Evolutionary conservation across 2,797 vertebrate genomes (phyloP).

Genomic region (Orientallactaga sibirica): DNA sequence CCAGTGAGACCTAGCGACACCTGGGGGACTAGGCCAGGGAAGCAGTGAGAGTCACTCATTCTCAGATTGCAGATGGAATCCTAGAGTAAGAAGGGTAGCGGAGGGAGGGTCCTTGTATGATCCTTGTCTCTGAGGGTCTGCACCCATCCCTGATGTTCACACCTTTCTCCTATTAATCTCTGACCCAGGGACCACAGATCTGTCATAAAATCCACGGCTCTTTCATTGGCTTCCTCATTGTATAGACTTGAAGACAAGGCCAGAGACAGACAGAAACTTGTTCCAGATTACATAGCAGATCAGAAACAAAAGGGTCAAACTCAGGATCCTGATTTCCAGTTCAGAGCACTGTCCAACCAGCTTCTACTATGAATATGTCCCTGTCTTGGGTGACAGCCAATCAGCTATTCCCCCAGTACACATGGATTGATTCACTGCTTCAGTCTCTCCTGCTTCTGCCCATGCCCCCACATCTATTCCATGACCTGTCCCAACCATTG

Average conservation of each 20-base stretch:
- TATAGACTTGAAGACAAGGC: neutral
- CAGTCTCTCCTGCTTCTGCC: conserved; percentile 50
- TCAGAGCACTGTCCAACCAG: neutral
- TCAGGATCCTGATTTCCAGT: conserved; percentile 12
- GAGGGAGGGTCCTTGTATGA: neutral
- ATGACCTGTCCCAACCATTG: conserved; percentile 60
- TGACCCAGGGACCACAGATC: conserved; percentile 2
- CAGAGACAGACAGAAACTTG: conserved; percentile 38
- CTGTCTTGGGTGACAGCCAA: neutral
- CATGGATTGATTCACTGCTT: neutral
- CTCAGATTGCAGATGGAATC: neutral
- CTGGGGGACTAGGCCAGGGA: neutral
- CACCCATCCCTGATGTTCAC: neutral
- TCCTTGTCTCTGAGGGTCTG: neutral
- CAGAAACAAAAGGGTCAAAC: neutral
- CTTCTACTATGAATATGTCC: neutral
- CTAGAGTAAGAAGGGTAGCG: neutral
- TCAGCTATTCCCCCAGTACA: neutral
- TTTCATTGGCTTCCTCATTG: neutral
- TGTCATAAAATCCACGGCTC: neutral
- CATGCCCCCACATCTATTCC: conserved; percentile 72
- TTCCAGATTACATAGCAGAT: conserved; percentile 6
- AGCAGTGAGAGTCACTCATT: neutral
- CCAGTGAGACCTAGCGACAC: neutral
- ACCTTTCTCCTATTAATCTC: conserved; percentile 5